Conservation (phyloP, 2,797 vertebrate genomes). For the Petrocephalus schoutedeni region DNA sequence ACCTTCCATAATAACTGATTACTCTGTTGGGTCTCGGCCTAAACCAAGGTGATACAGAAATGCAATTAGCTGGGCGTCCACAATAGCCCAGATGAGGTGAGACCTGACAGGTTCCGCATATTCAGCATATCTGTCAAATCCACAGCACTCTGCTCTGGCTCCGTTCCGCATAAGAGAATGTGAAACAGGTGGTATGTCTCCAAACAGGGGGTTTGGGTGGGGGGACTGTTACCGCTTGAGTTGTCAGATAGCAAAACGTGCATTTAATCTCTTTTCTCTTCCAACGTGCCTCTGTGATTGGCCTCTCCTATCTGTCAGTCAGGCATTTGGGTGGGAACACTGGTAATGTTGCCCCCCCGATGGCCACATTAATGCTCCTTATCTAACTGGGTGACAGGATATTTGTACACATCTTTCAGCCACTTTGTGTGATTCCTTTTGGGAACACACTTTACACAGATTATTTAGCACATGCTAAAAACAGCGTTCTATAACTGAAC, state of each 20-base stretch:
- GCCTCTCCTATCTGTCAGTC: not conserved
- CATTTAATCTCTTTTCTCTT: not conserved
- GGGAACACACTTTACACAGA: not conserved
- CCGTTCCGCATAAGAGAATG: not conserved
- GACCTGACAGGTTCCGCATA: not conserved
- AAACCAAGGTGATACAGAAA: constrained; percentile 28
- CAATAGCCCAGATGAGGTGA: constrained; percentile 39
- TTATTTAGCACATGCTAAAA: not conserved
- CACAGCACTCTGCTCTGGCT: not conserved
- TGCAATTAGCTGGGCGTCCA: constrained; percentile 42
- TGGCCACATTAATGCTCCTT: not conserved
- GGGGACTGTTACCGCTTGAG: not conserved
- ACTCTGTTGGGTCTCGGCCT: not conserved
- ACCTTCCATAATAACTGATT: not conserved
- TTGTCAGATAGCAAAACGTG: not conserved
- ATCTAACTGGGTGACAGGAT: not conserved
- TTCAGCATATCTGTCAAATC: not conserved
- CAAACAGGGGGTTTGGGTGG: not conserved
- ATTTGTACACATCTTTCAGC: not conserved
- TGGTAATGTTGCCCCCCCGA: not conserved
- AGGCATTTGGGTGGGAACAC: not conserved
- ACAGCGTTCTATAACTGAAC: not conserved
- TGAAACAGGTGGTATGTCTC: not conserved
- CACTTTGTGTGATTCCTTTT: not conserved
- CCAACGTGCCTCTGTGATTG: not conserved